Conservation (phyloP, 2,797 vertebrate species). For the Pangasius djambal region DNA sequence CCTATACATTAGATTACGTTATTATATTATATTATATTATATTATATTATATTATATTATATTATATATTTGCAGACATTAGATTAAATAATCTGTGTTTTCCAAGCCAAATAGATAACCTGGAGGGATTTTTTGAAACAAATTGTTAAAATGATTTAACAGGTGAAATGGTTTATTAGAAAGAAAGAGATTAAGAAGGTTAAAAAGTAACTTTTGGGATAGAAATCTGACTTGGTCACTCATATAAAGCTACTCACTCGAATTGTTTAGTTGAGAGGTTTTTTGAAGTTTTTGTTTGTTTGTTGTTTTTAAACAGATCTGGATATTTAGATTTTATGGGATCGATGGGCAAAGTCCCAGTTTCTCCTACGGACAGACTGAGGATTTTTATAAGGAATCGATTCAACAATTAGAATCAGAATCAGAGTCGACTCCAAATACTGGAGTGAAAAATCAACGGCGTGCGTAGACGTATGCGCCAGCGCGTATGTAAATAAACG, state of each 20-base stretch:
- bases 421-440: constrained; percentile 1
- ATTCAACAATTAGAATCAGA: background rate
- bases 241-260: background rate
- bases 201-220: background rate
- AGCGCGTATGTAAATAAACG: constrained; percentile 28
- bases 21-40: too few relatives aligned
- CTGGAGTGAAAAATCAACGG: background rate
- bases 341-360: too few relatives aligned
- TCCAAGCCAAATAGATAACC: background rate
- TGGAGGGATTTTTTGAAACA: background rate
- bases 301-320: background rate
- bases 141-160: background rate
- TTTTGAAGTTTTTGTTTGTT: too few relatives aligned
- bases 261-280: background rate
- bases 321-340: background rate
- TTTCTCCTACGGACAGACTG: background rate
- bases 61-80: background rate
- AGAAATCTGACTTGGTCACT: background rate
- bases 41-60: too few relatives aligned
- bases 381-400: background rate
- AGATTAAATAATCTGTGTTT: background rate
- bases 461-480: background rate
- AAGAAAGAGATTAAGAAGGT: background rate
- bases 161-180: background rate
- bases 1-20: background rate